Percentiles rank a stretch among this genome's conserved stretches.
phyloP scores from a whole-genome alignment of 1,140 invertebrate genomes.

The Eupeodes corollae region DNA sequence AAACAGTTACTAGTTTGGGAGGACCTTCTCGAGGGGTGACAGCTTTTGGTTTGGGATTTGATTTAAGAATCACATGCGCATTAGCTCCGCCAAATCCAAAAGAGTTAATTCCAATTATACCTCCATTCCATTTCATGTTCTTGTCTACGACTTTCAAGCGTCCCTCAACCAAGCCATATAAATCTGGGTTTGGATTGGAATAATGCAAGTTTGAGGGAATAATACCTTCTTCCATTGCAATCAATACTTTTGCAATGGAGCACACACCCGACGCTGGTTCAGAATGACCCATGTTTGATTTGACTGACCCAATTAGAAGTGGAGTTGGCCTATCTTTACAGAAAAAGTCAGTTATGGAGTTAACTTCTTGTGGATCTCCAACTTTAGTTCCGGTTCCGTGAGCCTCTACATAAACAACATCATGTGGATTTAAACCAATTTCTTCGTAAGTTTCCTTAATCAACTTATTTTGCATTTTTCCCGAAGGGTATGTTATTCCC shows the following conservation, averaged over 20 bases:
- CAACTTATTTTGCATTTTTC: conserved; percentile 74
- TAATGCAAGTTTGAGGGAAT: conserved; percentile 90
- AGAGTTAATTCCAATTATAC: conserved; percentile 80
- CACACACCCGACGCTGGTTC: conserved; percentile 88
- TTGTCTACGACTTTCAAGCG: conserved; percentile 75
- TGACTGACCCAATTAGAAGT: conserved; percentile 86
- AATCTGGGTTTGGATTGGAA: conserved; percentile 73
- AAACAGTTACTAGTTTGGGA: conserved; percentile 64
- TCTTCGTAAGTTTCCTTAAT: conserved; percentile 77
- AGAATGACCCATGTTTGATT: conserved; percentile 96
- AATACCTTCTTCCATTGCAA: conserved; percentile 77
- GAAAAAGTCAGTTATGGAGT: conserved; percentile 84
- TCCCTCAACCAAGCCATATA: conserved; percentile 77
- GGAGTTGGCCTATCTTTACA: conserved; percentile 71
- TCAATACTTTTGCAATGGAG: conserved; percentile 78
- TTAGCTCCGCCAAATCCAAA: conserved; percentile 98
- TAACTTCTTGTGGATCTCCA: conserved; percentile 92
- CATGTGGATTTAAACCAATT: conserved; percentile 63
- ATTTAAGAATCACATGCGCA: conserved; percentile 77
- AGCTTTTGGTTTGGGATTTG: conserved; percentile 60
- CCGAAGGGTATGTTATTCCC: conserved; percentile 86
- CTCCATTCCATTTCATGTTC: conserved; percentile 70
- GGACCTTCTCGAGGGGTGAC: conserved; percentile 41
- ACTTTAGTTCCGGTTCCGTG: conserved; percentile 93
- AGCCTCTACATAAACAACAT: conserved; percentile 83